phyloP scores from a whole-genome alignment of 2,888 invertebrate species.

The Cyclophora punctaria region DNA sequence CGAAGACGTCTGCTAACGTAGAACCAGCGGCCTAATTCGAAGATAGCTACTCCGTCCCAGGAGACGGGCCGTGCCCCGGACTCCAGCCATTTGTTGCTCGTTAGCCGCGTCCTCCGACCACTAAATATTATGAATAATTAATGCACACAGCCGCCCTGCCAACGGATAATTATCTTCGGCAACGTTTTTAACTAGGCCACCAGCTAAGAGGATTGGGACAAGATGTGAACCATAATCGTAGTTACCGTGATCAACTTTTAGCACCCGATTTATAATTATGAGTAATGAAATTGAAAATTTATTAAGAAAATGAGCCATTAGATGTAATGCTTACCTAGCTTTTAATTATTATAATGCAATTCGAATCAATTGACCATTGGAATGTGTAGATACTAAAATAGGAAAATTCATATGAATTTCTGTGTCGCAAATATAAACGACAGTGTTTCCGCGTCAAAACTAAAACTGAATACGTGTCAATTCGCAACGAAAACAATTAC shows the following conservation, averaged over 20 bases:
- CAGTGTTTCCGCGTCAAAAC: conserved; percentile 36
- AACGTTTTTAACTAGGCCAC: conserved; percentile 15
- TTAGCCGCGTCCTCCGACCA: conserved; percentile 33
- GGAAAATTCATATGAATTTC: no score
- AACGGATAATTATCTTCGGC: conserved; percentile 15
- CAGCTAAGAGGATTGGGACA: conserved; percentile 4
- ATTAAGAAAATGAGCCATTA: no score
- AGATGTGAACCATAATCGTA: no score
- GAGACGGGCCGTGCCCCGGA: conserved; percentile 10
- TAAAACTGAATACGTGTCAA: conserved; percentile 51
- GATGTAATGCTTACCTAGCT: no score
- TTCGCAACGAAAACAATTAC: conserved; percentile 65
- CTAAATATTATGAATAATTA: conserved; percentile 53
- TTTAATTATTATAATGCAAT: no score
- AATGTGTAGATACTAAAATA: no score
- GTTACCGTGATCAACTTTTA: no score
- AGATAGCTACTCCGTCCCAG: conserved; percentile 9
- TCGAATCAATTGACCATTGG: no score
- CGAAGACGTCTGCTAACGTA: conserved; percentile 3
- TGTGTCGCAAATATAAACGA: neutral
- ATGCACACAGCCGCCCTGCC: conserved; percentile 20
- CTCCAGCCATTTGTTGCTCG: conserved; percentile 40
- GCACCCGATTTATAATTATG: no score
- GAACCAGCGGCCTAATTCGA: conserved; percentile 15
- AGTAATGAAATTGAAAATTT: no score